A percentile compares a stretch with the other conserved stretches of the same genome.
phyloP scores from a whole-genome alignment of 2,113 vertebrate species.

The Sitta europaea region DNA sequence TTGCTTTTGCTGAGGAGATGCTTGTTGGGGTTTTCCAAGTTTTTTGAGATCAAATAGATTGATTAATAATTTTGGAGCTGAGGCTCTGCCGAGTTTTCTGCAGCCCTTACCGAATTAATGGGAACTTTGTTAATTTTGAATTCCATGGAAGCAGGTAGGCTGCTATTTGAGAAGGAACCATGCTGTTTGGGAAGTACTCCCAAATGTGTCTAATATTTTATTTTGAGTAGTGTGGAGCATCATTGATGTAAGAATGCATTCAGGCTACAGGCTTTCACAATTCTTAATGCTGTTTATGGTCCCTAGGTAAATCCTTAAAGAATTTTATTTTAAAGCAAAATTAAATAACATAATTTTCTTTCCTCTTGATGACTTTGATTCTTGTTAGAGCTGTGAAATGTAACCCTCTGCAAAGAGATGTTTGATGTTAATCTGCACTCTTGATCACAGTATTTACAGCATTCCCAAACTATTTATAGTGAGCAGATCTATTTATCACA shows the following conservation, averaged over 20 bases:
- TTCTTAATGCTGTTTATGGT: not conserved
- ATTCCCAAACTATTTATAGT: not conserved
- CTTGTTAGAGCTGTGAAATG: not conserved
- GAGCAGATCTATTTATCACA: not conserved
- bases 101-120: not conserved
- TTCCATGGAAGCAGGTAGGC: not conserved
- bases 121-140: not conserved
- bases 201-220: not conserved
- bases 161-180: not conserved
- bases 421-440: not conserved
- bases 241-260: not conserved
- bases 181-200: not conserved
- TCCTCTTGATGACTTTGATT: not conserved
- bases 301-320: not conserved
- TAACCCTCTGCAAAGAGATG: not conserved
- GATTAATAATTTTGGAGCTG: not conserved
- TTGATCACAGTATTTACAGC: not conserved
- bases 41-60: not conserved
- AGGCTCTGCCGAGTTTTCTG: not conserved
- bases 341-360: not conserved
- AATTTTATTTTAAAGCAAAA: not conserved
- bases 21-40: not conserved
- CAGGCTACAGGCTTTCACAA: not conserved
- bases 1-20: not conserved
- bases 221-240: not conserved